Evolutionary conservation across 2,888 invertebrate species (phyloP).

Genomic region (Drosophila silvestris): DNA sequence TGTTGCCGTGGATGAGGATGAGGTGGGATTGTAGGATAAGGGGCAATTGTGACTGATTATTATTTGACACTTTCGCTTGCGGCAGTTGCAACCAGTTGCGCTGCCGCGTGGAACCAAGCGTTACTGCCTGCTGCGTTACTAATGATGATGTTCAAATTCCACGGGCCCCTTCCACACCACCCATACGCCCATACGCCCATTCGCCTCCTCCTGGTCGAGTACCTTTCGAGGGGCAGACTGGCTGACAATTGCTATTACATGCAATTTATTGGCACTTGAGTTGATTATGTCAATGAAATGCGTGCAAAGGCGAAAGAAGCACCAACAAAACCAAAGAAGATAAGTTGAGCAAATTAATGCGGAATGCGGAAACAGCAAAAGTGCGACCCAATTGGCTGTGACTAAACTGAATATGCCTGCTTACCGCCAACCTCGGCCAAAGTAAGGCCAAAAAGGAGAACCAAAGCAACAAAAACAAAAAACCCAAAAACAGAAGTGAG

Average conservation of each 20-base stretch:
- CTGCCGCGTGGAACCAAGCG: conserved; percentile 72
- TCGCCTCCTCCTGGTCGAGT: neutral
- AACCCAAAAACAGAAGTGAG: neutral
- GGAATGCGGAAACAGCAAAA: conserved; percentile 4
- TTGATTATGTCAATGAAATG: conserved; percentile 70
- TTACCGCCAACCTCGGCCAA: neutral
- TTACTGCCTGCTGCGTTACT: conserved; percentile 61
- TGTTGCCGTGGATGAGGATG: neutral
- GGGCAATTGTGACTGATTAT: conserved; percentile 1
- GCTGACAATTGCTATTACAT: conserved; percentile 41
- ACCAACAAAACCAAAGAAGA: neutral
- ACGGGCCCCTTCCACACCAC: neutral
- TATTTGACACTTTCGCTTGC: conserved; percentile 65
- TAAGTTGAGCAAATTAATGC: neutral
- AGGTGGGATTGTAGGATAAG: neutral
- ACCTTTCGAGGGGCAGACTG: neutral
- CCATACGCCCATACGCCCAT: conserved; percentile 1
- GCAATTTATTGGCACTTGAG: conserved; percentile 72
- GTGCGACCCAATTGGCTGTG: neutral
- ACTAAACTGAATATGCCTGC: neutral
- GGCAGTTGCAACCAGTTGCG: conserved; percentile 50
- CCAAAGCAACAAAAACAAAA: neutral
- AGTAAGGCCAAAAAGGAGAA: neutral
- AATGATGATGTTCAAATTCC: conserved; percentile 46
- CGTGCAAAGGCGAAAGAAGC: conserved; percentile 4